These are phyloP conservation scores for Parus major DNA, from an alignment of 2,113 vertebrate species.

Conservation along the genomic window DNA sequence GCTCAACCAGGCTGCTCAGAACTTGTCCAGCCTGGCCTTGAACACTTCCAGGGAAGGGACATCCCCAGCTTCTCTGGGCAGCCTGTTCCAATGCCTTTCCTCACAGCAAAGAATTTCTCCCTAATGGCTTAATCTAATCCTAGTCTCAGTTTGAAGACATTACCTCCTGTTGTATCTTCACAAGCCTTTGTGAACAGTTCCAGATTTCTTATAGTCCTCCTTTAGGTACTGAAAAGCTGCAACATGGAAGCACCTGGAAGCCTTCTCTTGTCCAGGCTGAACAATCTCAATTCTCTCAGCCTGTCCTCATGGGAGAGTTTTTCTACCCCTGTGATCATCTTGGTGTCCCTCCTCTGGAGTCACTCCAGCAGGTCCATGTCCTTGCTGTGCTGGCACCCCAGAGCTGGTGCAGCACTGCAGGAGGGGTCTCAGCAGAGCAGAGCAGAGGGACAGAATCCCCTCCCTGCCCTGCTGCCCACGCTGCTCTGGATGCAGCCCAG, in stretches of 20 bases:
- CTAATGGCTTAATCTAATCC: not conserved
- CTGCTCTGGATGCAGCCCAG: not conserved
- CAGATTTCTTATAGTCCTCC: not conserved
- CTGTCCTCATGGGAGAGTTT: not conserved
- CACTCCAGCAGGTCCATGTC: not conserved
- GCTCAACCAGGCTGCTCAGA: not conserved
- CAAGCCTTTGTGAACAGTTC: not conserved
- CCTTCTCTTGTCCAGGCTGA: not conserved
- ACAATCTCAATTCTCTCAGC: not conserved
- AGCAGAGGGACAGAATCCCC: not conserved
- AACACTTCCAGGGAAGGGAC: not conserved
- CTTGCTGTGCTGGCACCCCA: not conserved
- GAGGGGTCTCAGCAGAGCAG: not conserved
- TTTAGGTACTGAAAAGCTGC: not conserved
- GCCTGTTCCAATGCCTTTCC: not conserved
- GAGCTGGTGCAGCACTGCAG: not conserved
- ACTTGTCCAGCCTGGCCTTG: not conserved
- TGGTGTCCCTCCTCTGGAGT: not conserved
- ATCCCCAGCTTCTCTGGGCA: not conserved
- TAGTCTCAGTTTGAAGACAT: not conserved
- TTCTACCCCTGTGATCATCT: not conserved
- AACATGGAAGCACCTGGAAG: too few species aligned
- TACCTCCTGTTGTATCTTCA: not conserved
- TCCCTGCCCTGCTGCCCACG: not conserved
- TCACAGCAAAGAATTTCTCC: not conserved